Percentiles rank a stretch among this genome's conserved stretches.
Evolutionary conservation across 2,888 invertebrate genomes (phyloP).

Genomic region (Xestia sexstrigata): DNA sequence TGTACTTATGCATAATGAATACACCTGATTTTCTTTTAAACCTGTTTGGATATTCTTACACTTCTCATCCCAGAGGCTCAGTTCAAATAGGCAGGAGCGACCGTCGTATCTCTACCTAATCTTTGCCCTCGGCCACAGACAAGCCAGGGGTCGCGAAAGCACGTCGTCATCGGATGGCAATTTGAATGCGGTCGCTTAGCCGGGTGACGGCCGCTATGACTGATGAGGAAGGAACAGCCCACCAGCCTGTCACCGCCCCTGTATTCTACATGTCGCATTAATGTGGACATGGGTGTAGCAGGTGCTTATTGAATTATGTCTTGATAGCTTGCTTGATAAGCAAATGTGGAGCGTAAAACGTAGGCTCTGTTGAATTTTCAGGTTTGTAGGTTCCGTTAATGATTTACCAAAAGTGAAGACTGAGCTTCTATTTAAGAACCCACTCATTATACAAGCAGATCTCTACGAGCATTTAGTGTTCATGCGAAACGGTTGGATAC

Average conservation of each 20-base stretch:
- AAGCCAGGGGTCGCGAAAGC: slow-evolving; percentile 89
- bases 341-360: slow-evolving; percentile 38
- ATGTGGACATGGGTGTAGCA: slow-evolving; percentile 79
- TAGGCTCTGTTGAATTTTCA: neutral
- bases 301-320: slow-evolving; percentile 73
- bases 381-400: neutral
- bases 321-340: slow-evolving; percentile 56
- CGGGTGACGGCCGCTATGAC: slow-evolving; percentile 87
- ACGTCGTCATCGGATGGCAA: slow-evolving; percentile 89
- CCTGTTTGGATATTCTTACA: neutral
- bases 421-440: neutral
- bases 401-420: neutral
- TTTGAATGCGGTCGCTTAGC: slow-evolving; percentile 90
- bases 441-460: neutral
- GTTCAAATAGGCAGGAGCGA: slow-evolving; percentile 45
- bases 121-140: slow-evolving; percentile 80
- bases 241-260: slow-evolving; percentile 85
- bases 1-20: neutral
- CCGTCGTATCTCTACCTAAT: slow-evolving; percentile 34
- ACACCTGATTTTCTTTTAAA: neutral
- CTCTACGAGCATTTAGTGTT: neutral
- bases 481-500: neutral
- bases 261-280: slow-evolving; percentile 85
- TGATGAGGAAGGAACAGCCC: slow-evolving; percentile 90
- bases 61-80: slow-evolving; percentile 2